phyloP scores from a whole-genome alignment of 2,113 vertebrate genomes.

The Sander vitreus region DNA sequence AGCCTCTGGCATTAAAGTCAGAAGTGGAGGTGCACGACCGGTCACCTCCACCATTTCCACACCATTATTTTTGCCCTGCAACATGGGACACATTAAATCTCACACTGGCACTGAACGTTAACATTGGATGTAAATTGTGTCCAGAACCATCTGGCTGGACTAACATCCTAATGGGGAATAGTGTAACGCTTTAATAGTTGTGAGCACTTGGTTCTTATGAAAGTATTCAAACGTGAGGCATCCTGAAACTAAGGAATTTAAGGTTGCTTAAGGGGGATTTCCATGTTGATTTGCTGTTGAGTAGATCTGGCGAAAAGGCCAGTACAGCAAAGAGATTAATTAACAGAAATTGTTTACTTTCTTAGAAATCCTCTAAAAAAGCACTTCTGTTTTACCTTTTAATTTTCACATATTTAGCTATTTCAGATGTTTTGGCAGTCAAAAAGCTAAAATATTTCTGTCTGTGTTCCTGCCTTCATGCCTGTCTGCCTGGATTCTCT shows the following conservation, averaged over 20 bases:
- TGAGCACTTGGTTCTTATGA: not conserved
- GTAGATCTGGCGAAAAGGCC: not conserved
- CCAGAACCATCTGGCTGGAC: no score
- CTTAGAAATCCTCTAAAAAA: not conserved
- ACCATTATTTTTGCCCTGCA: not conserved
- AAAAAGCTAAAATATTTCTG: not conserved
- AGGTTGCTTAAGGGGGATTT: not conserved
- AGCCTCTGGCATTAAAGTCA: no score
- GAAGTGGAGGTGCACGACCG: no score
- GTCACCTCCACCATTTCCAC: not conserved
- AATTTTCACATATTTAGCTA: not conserved
- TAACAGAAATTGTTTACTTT: not conserved
- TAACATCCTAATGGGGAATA: not conserved
- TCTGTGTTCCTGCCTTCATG: not conserved
- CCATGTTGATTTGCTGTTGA: not conserved
- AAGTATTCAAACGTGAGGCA: not conserved
- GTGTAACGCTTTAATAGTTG: not conserved
- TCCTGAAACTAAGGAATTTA: conserved; percentile 3
- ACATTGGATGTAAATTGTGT: not conserved
- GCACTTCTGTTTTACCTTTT: not conserved
- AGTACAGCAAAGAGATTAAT: not conserved
- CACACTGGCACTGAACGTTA: not conserved
- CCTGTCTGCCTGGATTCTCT: not conserved
- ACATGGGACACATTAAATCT: not conserved
- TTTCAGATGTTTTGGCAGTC: not conserved